Percentiles rank a stretch among this genome's conserved stretches.
phyloP scores from a whole-genome alignment of 2,888 invertebrate genomes.

The Petrolisthes cinctipes region DNA sequence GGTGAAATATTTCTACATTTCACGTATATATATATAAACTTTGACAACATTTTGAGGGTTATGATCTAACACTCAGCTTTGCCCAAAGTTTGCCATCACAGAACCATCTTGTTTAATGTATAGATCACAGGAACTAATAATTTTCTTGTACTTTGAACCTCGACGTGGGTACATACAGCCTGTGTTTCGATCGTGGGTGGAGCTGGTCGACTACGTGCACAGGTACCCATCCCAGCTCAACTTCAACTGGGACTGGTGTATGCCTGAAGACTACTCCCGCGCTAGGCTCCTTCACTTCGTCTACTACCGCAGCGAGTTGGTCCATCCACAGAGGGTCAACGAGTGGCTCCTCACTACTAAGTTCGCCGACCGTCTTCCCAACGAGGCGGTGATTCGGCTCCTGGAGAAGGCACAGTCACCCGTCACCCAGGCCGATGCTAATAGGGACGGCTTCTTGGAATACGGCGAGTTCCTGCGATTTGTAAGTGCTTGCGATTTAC shows the following conservation, averaged over 20 bases:
- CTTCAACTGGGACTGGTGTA: conserved; percentile 36
- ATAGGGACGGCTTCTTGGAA: conserved; percentile 49
- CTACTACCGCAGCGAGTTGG: conserved; percentile 43
- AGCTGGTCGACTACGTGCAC: conserved; percentile 31
- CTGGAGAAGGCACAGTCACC: conserved; percentile 25
- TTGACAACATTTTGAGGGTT: no score
- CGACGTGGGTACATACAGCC: background rate
- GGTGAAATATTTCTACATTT: no score
- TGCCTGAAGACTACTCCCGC: conserved; percentile 23
- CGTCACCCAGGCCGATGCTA: conserved; percentile 32
- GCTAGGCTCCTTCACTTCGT: conserved; percentile 22
- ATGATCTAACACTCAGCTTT: no score
- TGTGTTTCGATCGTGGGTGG: conserved; percentile 2
- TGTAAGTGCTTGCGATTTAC: conserved; percentile 28
- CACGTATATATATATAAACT: no score
- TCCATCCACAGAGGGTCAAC: conserved; percentile 33
- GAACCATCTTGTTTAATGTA: no score
- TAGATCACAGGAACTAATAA: no score
- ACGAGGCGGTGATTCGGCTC: conserved; percentile 37
- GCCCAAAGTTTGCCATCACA: no score
- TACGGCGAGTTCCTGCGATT: conserved; percentile 48
- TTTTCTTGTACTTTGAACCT: no score
- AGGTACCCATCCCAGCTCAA: background rate
- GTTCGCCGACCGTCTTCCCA: conserved; percentile 31
- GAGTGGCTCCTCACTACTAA: conserved; percentile 33